Percentiles rank a stretch among this genome's conserved stretches.
Conservation (phyloP, 1,140 invertebrate species). For the Calliphora vicina region DNA sequence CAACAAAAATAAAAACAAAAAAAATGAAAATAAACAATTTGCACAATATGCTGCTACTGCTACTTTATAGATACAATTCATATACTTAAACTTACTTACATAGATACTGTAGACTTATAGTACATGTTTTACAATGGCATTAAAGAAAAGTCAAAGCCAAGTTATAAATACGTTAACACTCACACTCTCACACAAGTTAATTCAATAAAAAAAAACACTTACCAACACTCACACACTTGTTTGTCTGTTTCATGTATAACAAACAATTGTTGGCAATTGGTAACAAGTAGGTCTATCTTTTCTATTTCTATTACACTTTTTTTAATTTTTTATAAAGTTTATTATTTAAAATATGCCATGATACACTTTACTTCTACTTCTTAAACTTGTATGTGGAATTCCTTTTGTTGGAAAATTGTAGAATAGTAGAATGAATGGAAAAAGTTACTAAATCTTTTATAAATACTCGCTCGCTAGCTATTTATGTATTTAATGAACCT, state of each 20-base stretch:
- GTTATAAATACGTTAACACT: not conserved
- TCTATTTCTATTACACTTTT: not conserved
- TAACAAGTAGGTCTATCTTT: not conserved
- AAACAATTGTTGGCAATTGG: not conserved
- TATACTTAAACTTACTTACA: too few species aligned
- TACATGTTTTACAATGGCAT: not conserved
- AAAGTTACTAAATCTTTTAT: not conserved
- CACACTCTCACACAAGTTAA: not conserved
- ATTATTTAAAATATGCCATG: not conserved
- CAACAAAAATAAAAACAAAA: not conserved
- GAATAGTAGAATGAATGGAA: not conserved
- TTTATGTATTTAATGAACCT: not conserved
- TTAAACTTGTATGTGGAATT: not conserved
- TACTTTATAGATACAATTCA: too few species aligned
- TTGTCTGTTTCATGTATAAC: not conserved
- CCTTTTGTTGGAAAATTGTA: not conserved
- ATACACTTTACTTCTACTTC: not conserved
- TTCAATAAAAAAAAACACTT: not conserved
- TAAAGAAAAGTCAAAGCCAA: slow-evolving; percentile 1
- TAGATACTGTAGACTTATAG: not conserved
- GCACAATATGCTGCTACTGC: too few species aligned
- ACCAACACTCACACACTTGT: not conserved
- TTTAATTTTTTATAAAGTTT: not conserved
- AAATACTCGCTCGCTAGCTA: too few species aligned
- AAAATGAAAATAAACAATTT: not conserved